Base-by-base conservation (phyloP, 2,797 vertebrate genomes). In the Tachyglossus aculeatus region DNA sequence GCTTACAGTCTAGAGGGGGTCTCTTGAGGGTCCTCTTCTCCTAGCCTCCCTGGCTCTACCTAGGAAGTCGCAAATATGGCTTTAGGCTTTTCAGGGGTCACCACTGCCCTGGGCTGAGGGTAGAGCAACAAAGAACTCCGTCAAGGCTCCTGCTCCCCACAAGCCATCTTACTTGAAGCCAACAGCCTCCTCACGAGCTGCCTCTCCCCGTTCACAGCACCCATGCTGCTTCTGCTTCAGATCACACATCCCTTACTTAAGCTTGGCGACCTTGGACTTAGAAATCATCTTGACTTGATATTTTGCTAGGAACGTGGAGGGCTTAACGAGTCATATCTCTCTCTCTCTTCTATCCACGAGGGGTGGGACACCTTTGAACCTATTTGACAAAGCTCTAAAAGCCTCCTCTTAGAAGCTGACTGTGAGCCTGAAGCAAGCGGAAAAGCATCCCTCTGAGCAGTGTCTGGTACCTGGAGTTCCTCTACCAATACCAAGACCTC, bases 291-390 rank as follows among this genome's bases (percentile, higher is more conserved):
- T 19, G 22, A 84, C 71, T 83, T 83, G 71, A 76, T 77, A 71
- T 77, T 56, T 74, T 9, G 34, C 22, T 67, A 78, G n/a, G 32
- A 78, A 58, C 47, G 57, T 55, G 32, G 82, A 41, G 45, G 29
- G 37, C 68, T 87, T 78, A 78, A 54, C 13, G 70, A 66, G n/a
- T 84, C 80, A 78, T 69, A 62, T 47, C 63, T 77, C 54, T 22
- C 62, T 70, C 70, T n/a, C n/a, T n/a, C n/a, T 71, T 63, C 41
- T 58, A 76, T 55, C 60, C 66, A 76, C 47, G 0, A 3, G 39
- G 71, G 77, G 57, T 27, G 60, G 71, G 36, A n/a, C 68, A 77
- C 21, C 24, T 87, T 76, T 67, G 40, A 86, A 78, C 62, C 69
- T 9, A 66, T 39, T 67, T 79, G 71, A 77, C 32, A 32, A 38